Base-by-base conservation (phyloP, 2,888 invertebrate species). In the Ceramica pisi region DNA sequence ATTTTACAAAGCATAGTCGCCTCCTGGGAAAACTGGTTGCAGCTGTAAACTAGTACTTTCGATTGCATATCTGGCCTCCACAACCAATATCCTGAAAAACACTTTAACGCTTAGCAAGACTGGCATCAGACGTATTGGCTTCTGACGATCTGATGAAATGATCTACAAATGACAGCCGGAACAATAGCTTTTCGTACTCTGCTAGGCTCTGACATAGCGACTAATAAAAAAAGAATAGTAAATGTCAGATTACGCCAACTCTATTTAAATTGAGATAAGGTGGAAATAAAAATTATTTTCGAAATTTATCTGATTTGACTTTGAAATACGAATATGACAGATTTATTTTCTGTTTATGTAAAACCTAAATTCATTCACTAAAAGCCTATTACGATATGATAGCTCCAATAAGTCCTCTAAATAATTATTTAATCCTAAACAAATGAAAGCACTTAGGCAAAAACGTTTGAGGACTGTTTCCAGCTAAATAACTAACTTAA, bases 381-480 rank as follows among this genome's bases (percentile, higher is more conserved):
- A 70, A 60, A 55, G 19, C 26, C 10, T 12, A 44, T 56, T 44
- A 48, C n/a, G 16, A 50, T n/a, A 60, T 31, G 44, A 60, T 21
- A 57, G 12, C 38, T 61, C 8, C 19, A 41, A 72, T 12, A 26
- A 31, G 4, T 16, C 2, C 7, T 16, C 41, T 12, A 2, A 50
- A 12, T n/a, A 1, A 8, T 10, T 38, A 26, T 48, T 53, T 31
- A 50, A 67, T 51, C 19, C 6, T 46, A n/a, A 55, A 55, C 23
- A 59, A 50, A 60, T 77, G 63, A 35, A 23, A 41, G 41, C 26
- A 55, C 38, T 50, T 63, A 41, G 2, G 16, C 7, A 55, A 56
- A 63, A 65, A 57, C 19, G 23, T 63, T 71, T 44, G 12, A 67
- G 26, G 12, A 61, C 56, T 57, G 57, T 56, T 53, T 12, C 19